Evolutionary conservation across 2,888 invertebrate genomes (phyloP).

Genomic region (Drepanosiphum platanoidis): DNA sequence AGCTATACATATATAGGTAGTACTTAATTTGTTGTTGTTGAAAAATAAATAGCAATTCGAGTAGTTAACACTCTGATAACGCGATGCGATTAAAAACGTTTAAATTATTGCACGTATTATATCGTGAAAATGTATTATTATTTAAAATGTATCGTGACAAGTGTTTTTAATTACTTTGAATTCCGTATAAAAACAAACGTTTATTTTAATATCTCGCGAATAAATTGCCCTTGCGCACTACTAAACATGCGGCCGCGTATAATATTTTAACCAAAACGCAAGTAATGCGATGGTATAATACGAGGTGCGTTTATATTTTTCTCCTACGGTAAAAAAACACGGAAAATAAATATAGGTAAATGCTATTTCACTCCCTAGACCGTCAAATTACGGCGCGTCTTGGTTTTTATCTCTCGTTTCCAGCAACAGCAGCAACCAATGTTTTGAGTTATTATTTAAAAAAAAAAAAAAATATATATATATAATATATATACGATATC

Average conservation of each 20-base stretch:
- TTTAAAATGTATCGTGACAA: too few relatives aligned
- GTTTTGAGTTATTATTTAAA: background rate
- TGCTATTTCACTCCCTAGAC: conserved; percentile 2
- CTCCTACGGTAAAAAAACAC: background rate
- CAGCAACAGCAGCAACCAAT: conserved; percentile 12
- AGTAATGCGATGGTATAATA: background rate
- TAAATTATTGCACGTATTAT: too few relatives aligned
- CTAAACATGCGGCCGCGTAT: background rate
- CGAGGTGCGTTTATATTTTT: background rate
- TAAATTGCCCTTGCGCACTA: too few relatives aligned
- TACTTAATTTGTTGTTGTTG: too few relatives aligned
- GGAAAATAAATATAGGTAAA: background rate
- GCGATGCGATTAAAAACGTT: too few relatives aligned
- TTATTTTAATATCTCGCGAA: too few relatives aligned
- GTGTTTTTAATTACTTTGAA: too few relatives aligned
- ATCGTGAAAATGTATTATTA: too few relatives aligned
- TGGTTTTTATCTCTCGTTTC: conserved; percentile 31
- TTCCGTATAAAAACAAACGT: too few relatives aligned
- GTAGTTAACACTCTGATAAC: too few relatives aligned
- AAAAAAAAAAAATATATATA: conserved; percentile 29
- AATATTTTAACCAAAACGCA: background rate
- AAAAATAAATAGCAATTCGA: too few relatives aligned
- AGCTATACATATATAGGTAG: too few relatives aligned
- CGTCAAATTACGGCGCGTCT: background rate
- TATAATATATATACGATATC: background rate